phyloP scores from a whole-genome alignment of 2,888 invertebrate genomes.

The Xestia c-nigrum region DNA sequence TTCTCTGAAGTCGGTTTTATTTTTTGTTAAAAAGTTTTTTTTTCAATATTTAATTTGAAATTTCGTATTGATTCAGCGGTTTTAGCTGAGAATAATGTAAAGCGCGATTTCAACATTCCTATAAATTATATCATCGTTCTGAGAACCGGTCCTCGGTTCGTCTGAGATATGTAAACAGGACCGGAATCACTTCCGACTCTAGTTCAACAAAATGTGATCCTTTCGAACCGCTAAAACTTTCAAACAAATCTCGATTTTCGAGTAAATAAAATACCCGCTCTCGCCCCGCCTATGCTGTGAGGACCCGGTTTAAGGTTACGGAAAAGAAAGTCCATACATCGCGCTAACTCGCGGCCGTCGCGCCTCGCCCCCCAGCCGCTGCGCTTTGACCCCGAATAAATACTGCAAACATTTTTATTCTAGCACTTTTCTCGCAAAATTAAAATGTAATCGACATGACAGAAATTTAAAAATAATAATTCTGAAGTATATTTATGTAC shows the following conservation, averaged over 20 bases:
- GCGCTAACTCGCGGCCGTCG: constrained; percentile 55
- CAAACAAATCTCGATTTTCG: constrained; percentile 65
- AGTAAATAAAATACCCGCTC: constrained; percentile 61
- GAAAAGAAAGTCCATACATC: constrained; percentile 86
- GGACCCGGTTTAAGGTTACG: constrained; percentile 76
- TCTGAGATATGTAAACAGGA: constrained; percentile 54
- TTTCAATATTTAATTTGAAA: constrained; percentile 12
- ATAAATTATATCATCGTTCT: constrained; percentile 54
- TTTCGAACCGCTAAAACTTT: constrained; percentile 63
- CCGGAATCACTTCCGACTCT: constrained; percentile 64
- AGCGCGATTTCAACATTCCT: constrained; percentile 44
- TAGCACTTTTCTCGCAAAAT: constrained; percentile 22
- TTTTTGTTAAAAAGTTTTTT: too few relatives aligned
- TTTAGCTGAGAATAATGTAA: constrained; percentile 22
- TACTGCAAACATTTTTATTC: constrained; percentile 41
- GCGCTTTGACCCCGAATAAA: constrained; percentile 83
- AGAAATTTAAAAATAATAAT: constrained; percentile 26
- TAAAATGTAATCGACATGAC: constrained; percentile 41
- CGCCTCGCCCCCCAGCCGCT: constrained; percentile 75
- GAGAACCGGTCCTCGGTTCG: constrained; percentile 49
- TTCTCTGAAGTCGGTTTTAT: too few relatives aligned
- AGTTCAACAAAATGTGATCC: constrained; percentile 56
- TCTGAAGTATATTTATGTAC: constrained; percentile 26
- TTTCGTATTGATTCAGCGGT: neutral
- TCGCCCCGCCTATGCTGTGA: constrained; percentile 62